A percentile compares a stretch with the other conserved stretches of the same genome.
Conservation (phyloP, 1,140 invertebrate genomes). For the Augochlora pura region DNA sequence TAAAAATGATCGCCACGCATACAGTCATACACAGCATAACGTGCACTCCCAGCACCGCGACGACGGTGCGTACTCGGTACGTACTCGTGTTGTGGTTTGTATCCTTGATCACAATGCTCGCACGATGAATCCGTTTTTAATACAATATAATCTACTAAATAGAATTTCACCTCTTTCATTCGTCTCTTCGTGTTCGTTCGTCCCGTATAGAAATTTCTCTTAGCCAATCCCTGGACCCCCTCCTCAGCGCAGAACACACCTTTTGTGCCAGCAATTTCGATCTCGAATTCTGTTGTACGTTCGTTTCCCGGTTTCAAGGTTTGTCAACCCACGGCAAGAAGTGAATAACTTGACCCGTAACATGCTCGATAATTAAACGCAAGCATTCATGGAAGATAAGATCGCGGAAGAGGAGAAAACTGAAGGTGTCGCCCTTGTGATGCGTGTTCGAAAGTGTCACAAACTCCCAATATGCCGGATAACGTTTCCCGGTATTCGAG, state of each 20-base stretch:
- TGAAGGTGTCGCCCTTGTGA: constrained; percentile 35
- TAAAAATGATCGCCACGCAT: constrained; percentile 6
- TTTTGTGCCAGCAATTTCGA: constrained; percentile 49
- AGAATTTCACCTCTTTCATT: constrained; percentile 24
- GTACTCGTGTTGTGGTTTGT: constrained; percentile 1
- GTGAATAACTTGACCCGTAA: constrained; percentile 1
- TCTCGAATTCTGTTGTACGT: constrained; percentile 22
- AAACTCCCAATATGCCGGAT: constrained; percentile 14
- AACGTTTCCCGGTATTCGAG: constrained; percentile 27
- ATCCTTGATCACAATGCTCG: constrained; percentile 61
- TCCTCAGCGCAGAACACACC: constrained; percentile 38
- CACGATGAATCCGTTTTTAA: constrained; percentile 21
- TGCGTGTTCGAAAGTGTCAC: neutral
- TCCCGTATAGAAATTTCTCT: constrained; percentile 31
- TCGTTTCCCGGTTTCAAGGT: neutral
- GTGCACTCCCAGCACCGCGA: constrained; percentile 9
- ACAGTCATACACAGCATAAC: constrained; percentile 2
- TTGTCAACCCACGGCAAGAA: constrained; percentile 13
- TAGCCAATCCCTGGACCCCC: constrained; percentile 59
- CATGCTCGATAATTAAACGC: neutral
- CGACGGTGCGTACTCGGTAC: too few relatives aligned
- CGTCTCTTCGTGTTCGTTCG: neutral
- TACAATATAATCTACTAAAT: constrained; percentile 48
- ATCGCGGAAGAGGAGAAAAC: constrained; percentile 5
- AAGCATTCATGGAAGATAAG: constrained; percentile 70